Conservation (phyloP, 1,140 invertebrate species). For the Metaphire vulgaris region DNA sequence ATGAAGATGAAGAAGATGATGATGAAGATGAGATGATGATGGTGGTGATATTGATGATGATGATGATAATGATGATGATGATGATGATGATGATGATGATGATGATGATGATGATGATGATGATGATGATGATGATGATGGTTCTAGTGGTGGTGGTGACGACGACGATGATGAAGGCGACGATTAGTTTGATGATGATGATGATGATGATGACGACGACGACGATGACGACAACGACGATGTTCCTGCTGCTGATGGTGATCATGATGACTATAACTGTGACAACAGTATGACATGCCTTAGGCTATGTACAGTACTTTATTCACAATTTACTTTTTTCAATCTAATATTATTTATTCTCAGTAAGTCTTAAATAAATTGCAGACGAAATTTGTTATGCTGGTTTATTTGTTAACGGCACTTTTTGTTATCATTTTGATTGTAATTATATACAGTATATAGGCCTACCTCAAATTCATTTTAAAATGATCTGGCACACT, state of each 20-base stretch:
- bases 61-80: not conserved
- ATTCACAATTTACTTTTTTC: too few relatives aligned
- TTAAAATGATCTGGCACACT: too few relatives aligned
- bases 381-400: too few relatives aligned
- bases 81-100: conserved; percentile 3
- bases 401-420: too few relatives aligned
- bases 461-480: too few relatives aligned
- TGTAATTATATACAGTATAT: too few relatives aligned
- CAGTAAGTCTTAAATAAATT: too few relatives aligned
- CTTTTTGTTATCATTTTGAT: too few relatives aligned
- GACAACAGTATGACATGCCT: too few relatives aligned
- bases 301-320: too few relatives aligned
- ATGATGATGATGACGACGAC: not conserved
- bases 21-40: not conserved
- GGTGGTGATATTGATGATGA: not conserved
- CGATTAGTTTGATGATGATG: not conserved
- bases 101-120: conserved; percentile 2
- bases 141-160: not conserved
- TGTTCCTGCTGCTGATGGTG: not conserved
- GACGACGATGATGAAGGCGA: not conserved
- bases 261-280: not conserved
- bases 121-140: conserved; percentile 2
- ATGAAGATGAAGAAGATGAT: not conserved
- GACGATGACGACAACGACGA: not conserved
- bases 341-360: too few relatives aligned